These are phyloP conservation scores for Sebastes aleutianus DNA, from an alignment of 2,797 vertebrate genomes.

Conservation along the genomic window DNA sequence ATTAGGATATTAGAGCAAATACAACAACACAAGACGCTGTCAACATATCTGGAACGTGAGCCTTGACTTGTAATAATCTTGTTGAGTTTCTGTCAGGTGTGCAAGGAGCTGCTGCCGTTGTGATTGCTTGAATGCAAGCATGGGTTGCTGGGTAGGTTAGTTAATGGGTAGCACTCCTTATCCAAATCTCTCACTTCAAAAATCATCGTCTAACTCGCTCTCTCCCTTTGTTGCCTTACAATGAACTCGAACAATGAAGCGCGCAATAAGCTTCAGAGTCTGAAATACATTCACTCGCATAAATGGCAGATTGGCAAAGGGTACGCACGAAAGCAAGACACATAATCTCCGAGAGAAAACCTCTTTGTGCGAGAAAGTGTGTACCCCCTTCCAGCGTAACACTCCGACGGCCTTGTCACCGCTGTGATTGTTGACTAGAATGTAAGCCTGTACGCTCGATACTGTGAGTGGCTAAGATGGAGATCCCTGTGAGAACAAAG, in stretches of 20 bases:
- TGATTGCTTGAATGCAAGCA: background rate
- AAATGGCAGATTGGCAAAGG: conserved; percentile 53
- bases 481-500: conserved; percentile 18
- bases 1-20: background rate
- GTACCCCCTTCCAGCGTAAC: conserved; percentile 12
- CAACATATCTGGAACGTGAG: background rate
- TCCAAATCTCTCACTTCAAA: conserved; percentile 31
- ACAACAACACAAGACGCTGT: background rate
- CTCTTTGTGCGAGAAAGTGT: conserved; percentile 36
- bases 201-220: background rate
- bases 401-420: conserved; percentile 10
- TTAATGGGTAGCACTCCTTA: conserved; percentile 6
- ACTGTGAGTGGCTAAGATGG: conserved; percentile 19
- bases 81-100: background rate
- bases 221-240: conserved; percentile 41
- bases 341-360: conserved; percentile 61
- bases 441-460: conserved; percentile 8
- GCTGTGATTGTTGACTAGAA: conserved; percentile 40
- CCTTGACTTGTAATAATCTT: background rate
- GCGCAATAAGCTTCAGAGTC: conserved; percentile 31
- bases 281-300: conserved; percentile 48
- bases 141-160: background rate
- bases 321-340: conserved; percentile 44
- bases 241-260: conserved; percentile 40
- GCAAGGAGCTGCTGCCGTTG: background rate